Conservation (phyloP, 2,797 vertebrate species). For the Acridotheres tristis region DNA sequence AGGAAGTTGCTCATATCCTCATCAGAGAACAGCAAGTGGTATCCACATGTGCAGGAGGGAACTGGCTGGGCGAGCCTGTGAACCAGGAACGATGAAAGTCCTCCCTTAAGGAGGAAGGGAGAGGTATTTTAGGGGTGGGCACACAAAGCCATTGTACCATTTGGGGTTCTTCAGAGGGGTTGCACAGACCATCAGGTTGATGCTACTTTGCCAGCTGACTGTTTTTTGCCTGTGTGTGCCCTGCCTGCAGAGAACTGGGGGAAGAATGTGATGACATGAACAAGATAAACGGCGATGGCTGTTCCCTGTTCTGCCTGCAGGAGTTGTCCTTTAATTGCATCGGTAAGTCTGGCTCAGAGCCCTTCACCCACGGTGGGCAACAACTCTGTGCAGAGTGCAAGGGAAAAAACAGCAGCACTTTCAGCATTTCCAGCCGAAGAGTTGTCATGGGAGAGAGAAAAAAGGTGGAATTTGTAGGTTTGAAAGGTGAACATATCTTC, state of each 20-base stretch:
- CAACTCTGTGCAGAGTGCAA: background rate
- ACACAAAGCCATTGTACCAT: background rate
- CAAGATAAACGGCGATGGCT: constrained; percentile 92
- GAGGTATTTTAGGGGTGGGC: background rate
- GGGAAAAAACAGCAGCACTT: background rate
- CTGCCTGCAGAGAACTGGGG: constrained; percentile 81
- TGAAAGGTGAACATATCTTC: constrained; percentile 69
- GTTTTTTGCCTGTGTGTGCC: background rate
- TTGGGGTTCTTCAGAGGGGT: background rate
- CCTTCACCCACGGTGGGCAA: background rate
- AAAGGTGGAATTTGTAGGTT: constrained; percentile 64
- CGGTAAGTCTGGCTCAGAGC: constrained; percentile 79
- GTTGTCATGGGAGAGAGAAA: constrained; percentile 41
- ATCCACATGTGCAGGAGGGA: constrained; percentile 35
- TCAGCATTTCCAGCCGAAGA: constrained; percentile 16
- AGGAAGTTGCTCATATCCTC: constrained; percentile 61
- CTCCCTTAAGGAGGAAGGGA: background rate
- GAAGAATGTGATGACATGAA: constrained; percentile 98
- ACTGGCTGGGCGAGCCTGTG: background rate
- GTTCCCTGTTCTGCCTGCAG: constrained; percentile 92
- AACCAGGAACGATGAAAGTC: background rate
- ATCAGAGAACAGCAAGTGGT: constrained; percentile 52
- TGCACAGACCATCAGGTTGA: background rate
- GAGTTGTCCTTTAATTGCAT: constrained; percentile 94
- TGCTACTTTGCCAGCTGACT: background rate